Base-by-base conservation (phyloP, 2,113 vertebrate genomes). In the Rattus rattus region DNA sequence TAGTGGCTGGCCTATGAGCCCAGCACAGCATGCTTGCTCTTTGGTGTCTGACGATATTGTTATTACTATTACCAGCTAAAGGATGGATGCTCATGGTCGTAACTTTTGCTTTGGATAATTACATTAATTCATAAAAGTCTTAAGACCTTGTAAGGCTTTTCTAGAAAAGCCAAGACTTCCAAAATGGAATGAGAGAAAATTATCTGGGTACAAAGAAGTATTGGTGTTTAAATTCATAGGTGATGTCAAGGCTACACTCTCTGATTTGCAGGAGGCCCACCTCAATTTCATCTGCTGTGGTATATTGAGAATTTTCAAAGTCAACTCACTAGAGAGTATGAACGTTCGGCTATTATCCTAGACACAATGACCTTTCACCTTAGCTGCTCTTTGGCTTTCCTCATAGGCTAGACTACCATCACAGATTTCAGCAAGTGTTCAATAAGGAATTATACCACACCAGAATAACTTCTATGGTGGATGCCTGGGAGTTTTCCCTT, bases 1-100 rank as follows among this genome's bases (percentile, higher is more conserved):
- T n/a, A 4, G 75, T 83, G 97, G 93, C 86, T 63, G 95, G 96
- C 87, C 67, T 90, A 47, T 14, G 88, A 10, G 95, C 92, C 92
- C 95, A 98, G 94, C 56, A 47, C 87, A 65, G 49, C 83, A 52
- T 26, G 79, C 69, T 36, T 94, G 65, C 16, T 85, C 94, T 95
- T 87, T 88, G 94, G 95, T 73, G 56, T 92, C 96, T 80, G 85
- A 83, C 49, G 92, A 54, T 92, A 93, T 24, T 96, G 92, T 0
- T 0, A 76, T 83, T 92, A 91, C 61, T 0, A 1, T 73, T 8
- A 0, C 52, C 69, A 93, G 73, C 0, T 0, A 47, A 76, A 52
- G 26, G 85, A 65, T 52, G 36, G 91, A 95, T 97, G 80, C 33
- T 7, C 0, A 43, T 36, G 43, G 69, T 39, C 22, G 63, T 63